These are phyloP conservation scores for Aplidium turbinatum DNA, from an alignment of 23 tunicate genomes.

Conservation along the genomic window DNA sequence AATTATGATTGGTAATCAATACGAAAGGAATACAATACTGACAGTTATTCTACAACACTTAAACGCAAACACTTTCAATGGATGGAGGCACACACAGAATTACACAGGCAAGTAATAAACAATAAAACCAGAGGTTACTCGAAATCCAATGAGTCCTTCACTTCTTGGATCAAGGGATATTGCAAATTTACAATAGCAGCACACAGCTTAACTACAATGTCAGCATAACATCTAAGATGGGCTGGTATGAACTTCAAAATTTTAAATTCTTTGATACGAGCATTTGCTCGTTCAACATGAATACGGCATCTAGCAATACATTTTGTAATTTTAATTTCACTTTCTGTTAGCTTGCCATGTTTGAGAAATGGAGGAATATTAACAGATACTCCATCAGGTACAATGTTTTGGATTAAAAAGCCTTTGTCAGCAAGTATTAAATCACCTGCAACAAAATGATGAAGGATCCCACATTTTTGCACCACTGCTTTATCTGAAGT, in stretches of 20 bases:
- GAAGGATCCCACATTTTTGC: conserved; percentile 4
- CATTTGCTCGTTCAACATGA: conserved; percentile 19
- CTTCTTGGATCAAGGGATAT: conserved; percentile 1
- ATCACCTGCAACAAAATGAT: conserved; percentile 27
- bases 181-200: conserved; percentile 10
- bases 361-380: conserved; percentile 7
- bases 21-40: too few species aligned
- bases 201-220: neutral
- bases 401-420: conserved; percentile 9
- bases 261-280: neutral
- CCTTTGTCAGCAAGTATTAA: conserved; percentile 5
- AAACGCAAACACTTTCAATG: too few species aligned
- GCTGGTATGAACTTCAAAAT: neutral
- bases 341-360: neutral
- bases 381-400: neutral
- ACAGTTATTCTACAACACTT: too few species aligned
- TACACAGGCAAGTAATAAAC: too few species aligned
- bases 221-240: neutral
- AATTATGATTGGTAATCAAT: too few species aligned
- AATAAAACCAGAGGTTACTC: too few species aligned
- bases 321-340: neutral
- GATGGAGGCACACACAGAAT: too few species aligned
- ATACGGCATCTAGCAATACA: conserved; percentile 9
- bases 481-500: neutral
- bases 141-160: too few species aligned